A percentile compares a stretch with the other conserved stretches of the same genome.
Evolutionary conservation across 2,888 invertebrate species (phyloP).

Genomic region (Panzeria rudis): DNA sequence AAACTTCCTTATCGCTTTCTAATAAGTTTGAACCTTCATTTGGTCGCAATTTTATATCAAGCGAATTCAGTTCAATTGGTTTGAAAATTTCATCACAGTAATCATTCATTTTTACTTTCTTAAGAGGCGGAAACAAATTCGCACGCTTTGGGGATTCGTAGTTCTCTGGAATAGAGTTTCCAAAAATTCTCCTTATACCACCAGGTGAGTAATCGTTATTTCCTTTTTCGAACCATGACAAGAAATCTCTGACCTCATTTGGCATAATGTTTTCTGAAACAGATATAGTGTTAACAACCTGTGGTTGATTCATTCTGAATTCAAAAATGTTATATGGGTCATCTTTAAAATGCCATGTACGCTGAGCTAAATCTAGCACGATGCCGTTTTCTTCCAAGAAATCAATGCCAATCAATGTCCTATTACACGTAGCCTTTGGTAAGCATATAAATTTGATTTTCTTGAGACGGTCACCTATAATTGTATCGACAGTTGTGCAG

Average conservation of each 20-base stretch:
- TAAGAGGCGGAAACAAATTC: constrained; percentile 23
- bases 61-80: not conserved
- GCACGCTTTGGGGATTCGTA: not conserved
- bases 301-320: not conserved
- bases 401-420: not conserved
- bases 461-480: too few relatives aligned
- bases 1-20: not conserved
- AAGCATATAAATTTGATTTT: too few relatives aligned
- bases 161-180: not conserved
- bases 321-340: constrained; percentile 20
- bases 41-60: constrained; percentile 2
- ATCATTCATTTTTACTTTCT: not conserved
- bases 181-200: too few relatives aligned
- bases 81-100: not conserved
- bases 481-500: too few relatives aligned
- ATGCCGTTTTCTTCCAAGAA: not conserved
- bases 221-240: too few relatives aligned
- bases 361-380: constrained; percentile 22
- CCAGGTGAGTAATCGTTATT: too few relatives aligned
- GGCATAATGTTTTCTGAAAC: not conserved
- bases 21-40: constrained; percentile 11
- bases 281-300: not conserved
- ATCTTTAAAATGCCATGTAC: too few relatives aligned
- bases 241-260: not conserved
- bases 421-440: not conserved